Conservation (phyloP, 1,140 invertebrate species). For the Armadillidium nasatum region DNA sequence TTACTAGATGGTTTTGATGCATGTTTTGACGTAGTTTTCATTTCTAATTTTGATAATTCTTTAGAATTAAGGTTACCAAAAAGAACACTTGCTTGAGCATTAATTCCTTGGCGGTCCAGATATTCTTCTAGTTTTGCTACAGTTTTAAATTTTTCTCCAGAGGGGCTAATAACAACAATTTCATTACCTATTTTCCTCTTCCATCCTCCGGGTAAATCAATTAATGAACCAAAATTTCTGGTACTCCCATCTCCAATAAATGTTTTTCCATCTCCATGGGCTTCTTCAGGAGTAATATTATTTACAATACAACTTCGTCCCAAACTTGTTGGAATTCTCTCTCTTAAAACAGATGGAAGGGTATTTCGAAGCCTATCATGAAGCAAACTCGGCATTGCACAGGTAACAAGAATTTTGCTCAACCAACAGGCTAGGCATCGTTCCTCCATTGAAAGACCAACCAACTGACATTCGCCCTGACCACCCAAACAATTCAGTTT, state of each 20-base stretch:
- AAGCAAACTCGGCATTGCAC: conserved; percentile 35
- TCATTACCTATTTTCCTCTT: conserved; percentile 37
- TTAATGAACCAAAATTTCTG: conserved; percentile 37
- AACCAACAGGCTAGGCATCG: conserved; percentile 42
- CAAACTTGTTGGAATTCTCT: conserved; percentile 38
- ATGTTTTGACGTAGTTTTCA: background rate
- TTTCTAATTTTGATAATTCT: background rate
- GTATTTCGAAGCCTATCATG: conserved; percentile 39
- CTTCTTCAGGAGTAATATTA: background rate
- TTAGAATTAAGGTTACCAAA: conserved; percentile 30
- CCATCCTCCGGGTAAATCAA: conserved; percentile 42
- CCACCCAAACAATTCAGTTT: conserved; percentile 29
- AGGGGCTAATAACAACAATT: conserved; percentile 38
- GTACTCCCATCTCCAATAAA: conserved; percentile 15
- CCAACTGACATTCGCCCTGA: conserved; percentile 33
- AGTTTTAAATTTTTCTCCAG: conserved; percentile 40
- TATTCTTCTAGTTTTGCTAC: conserved; percentile 42
- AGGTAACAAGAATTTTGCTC: conserved; percentile 29
- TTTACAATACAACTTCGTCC: conserved; percentile 35
- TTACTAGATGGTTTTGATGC: conserved; percentile 9
- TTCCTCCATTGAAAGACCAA: conserved; percentile 33
- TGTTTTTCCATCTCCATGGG: background rate
- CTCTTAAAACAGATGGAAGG: conserved; percentile 32
- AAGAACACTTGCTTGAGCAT: conserved; percentile 39
- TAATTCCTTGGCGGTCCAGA: conserved; percentile 36